Conservation (phyloP, 64 coral and sea anemone genomes). For the Platygyra sinensis region DNA sequence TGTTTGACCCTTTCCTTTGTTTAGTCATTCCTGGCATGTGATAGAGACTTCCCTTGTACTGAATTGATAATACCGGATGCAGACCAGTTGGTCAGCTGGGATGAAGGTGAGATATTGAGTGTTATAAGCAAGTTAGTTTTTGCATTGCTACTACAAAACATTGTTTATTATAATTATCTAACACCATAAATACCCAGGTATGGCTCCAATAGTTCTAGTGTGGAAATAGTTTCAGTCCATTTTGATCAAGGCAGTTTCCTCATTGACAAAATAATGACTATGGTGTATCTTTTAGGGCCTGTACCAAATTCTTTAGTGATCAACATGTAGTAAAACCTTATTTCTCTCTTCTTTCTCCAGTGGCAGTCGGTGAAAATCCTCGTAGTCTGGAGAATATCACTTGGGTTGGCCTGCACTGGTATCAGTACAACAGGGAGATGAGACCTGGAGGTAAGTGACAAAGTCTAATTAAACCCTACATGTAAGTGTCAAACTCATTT, state of each 20-base stretch:
- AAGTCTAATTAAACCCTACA: background rate
- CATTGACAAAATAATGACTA: too few species aligned
- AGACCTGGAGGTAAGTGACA: constrained; percentile 77
- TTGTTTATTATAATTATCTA: too few species aligned
- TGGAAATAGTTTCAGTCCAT: too few species aligned
- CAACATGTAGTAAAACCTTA: too few species aligned
- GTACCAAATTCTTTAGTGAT: too few species aligned
- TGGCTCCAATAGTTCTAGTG: too few species aligned
- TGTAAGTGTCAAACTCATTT: too few species aligned
- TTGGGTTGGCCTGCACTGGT: constrained; percentile 96
- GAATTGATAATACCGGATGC: constrained; percentile 47
- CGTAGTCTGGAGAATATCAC: constrained; percentile 75
- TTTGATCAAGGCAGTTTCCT: too few species aligned
- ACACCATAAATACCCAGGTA: too few species aligned
- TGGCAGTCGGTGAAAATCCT: constrained; percentile 79
- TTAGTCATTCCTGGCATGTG: constrained; percentile 67
- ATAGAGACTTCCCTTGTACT: constrained; percentile 36
- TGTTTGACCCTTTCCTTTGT: background rate
- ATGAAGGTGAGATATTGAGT: constrained; percentile 96
- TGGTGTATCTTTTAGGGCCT: too few species aligned
- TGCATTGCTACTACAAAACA: background rate
- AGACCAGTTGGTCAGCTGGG: constrained; percentile 87
- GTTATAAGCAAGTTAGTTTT: too few species aligned
- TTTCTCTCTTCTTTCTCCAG: constrained; percentile 43
- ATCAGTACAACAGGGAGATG: constrained; percentile 79